Conservation (phyloP, 2,888 invertebrate genomes). For the Andrena bucephala region DNA sequence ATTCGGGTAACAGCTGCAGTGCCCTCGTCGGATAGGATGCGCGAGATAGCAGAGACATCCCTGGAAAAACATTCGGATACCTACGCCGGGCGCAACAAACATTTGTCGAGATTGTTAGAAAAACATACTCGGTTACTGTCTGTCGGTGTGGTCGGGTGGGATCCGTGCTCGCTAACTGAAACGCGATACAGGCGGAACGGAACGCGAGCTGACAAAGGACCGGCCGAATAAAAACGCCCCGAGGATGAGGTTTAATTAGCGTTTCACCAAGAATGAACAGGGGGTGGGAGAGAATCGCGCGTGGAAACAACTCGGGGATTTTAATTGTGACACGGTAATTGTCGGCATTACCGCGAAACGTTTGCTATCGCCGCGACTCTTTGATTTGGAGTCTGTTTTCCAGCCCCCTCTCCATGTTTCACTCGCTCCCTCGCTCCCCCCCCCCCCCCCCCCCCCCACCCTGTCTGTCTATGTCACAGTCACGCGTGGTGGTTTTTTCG, state of each 20-base stretch:
- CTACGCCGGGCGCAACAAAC: slow-evolving; percentile 5
- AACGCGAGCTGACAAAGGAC: slow-evolving; percentile 37
- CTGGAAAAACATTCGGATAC: neutral
- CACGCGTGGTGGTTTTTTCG: slow-evolving; percentile 22
- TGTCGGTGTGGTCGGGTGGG: neutral
- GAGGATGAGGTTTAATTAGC: slow-evolving; percentile 46
- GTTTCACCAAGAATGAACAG: slow-evolving; percentile 30
- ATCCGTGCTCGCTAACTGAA: slow-evolving; percentile 28
- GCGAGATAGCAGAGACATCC: neutral
- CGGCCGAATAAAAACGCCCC: slow-evolving; percentile 21
- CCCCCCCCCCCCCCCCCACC: too few species aligned
- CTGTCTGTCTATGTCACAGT: neutral
- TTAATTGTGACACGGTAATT: slow-evolving; percentile 42
- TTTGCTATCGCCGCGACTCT: slow-evolving; percentile 24
- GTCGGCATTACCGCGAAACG: slow-evolving; percentile 40
- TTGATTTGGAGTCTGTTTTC: slow-evolving; percentile 23
- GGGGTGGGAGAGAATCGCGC: neutral
- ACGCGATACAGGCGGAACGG: slow-evolving; percentile 27
- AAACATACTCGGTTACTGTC: slow-evolving; percentile 33
- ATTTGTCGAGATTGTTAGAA: slow-evolving; percentile 13
- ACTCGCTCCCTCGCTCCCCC: neutral
- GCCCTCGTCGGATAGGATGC: neutral
- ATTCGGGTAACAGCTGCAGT: neutral
- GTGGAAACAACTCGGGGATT: slow-evolving; percentile 23
- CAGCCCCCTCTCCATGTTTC: neutral